Evolutionary conservation across 2,888 invertebrate genomes (phyloP).

Genomic region (Scelioninae gen. 1): DNA sequence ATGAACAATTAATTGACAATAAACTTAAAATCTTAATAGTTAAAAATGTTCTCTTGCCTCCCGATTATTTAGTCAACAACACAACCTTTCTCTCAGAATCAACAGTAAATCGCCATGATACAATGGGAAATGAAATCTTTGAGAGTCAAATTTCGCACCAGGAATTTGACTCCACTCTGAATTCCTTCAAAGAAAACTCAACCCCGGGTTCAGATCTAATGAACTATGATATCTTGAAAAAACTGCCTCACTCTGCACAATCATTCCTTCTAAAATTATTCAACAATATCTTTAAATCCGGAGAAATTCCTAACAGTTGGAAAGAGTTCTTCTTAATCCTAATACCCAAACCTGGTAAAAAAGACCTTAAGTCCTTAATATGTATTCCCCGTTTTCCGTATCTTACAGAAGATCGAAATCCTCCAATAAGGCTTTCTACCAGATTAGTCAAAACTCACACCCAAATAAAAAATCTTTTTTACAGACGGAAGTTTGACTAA

Average conservation of each 20-base stretch:
- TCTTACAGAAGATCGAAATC: too few relatives aligned
- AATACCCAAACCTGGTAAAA: constrained; percentile 15
- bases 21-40: neutral
- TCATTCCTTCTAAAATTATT: neutral
- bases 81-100: neutral
- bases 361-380: too few relatives aligned
- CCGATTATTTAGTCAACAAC: neutral
- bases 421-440: too few relatives aligned
- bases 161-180: neutral
- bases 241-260: neutral
- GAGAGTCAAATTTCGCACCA: neutral
- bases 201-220: neutral
- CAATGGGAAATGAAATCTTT: neutral
- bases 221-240: neutral
- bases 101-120: neutral
- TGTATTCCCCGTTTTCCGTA: too few relatives aligned
- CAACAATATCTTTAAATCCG: neutral
- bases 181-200: neutral
- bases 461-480: too few relatives aligned
- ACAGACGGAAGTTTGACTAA: too few relatives aligned
- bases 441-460: too few relatives aligned
- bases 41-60: neutral
- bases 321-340: neutral
- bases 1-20: neutral
- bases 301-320: neutral